Percentiles rank a stretch among this genome's conserved stretches.
Evolutionary conservation across 1,140 invertebrate species (phyloP).

Genomic region (Acromyrmex echinatior): DNA sequence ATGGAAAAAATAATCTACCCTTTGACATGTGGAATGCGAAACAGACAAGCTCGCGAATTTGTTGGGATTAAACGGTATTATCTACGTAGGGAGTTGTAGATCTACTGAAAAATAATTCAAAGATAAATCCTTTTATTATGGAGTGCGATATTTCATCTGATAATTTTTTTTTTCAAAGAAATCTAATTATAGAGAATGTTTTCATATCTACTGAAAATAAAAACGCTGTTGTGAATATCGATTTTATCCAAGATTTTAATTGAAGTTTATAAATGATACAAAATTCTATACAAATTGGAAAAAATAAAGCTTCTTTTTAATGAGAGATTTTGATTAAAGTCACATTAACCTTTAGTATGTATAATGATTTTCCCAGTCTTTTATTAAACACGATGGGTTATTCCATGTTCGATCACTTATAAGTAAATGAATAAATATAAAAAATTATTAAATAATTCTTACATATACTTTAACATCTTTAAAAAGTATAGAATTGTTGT

Average conservation of each 20-base stretch:
- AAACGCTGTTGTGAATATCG: neutral
- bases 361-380: too few relatives aligned
- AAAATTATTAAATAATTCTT: too few relatives aligned
- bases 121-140: conserved; percentile 10
- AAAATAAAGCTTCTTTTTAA: neutral
- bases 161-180: neutral
- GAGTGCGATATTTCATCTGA: neutral
- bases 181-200: neutral
- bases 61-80: conserved; percentile 35
- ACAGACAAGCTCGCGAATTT: conserved; percentile 16
- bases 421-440: too few relatives aligned
- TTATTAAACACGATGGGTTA: too few relatives aligned
- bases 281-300: conserved; percentile 1
- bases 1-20: conserved; percentile 68
- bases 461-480: too few relatives aligned
- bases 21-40: conserved; percentile 51
- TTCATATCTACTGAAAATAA: neutral
- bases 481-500: too few relatives aligned
- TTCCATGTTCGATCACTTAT: too few relatives aligned
- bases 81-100: neutral
- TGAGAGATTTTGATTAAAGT: neutral
- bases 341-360: neutral
- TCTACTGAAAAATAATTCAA: conserved; percentile 19
- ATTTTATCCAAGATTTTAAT: neutral
- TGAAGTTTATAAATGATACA: neutral